Base-by-base conservation (phyloP, 2,113 vertebrate species). In the Uria aalge region DNA sequence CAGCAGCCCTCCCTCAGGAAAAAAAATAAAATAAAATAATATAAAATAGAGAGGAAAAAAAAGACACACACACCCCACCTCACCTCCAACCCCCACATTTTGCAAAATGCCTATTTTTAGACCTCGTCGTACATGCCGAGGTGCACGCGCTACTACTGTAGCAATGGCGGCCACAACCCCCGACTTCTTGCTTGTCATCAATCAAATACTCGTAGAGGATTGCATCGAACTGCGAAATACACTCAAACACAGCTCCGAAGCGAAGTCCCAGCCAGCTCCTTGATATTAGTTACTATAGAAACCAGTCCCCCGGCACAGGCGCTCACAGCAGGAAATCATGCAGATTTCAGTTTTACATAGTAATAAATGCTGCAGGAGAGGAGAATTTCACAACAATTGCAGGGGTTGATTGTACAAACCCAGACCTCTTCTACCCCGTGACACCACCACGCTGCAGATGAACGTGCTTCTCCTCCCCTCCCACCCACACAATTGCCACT, bases 231-330 rank as follows among this genome's bases (percentile, higher is more conserved):
- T 81, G 83, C 36, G 13, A 93, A 95, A 92, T 12, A 83, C 11
- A 14, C 91, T 95, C 94, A 75, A 87, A 90, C 9, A 38, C 94
- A 41, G 84, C 95, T 97, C 92, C 7, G 3, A 63, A 85, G 82
- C 16, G 2, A 82, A 95, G 89, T 78, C 91, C 80, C 83, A 92
- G 92, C 60, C 91, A 87, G 90, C 90, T 96, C 94, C 96, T 94
- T 63, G 85, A 89, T 94, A 95, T 84, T 94, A 91, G 97, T 98
- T 97, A 95, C 97, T 97, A 98, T 98, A 97, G 97, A 96, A 98
- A 98, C 97, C 96, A 72, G 83, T 96, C 96, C 96, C 97, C 90
- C 8, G 5, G 94, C 95, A 95, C 94, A 67, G 90, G 94, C 62
- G 0, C 91, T 97, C 95, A 13, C 97, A 96, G 97, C 92, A 94